A percentile compares a stretch with the other conserved stretches of the same genome.
Conservation (phyloP, 2,113 vertebrate species). For the Syrmaticus mikado region DNA sequence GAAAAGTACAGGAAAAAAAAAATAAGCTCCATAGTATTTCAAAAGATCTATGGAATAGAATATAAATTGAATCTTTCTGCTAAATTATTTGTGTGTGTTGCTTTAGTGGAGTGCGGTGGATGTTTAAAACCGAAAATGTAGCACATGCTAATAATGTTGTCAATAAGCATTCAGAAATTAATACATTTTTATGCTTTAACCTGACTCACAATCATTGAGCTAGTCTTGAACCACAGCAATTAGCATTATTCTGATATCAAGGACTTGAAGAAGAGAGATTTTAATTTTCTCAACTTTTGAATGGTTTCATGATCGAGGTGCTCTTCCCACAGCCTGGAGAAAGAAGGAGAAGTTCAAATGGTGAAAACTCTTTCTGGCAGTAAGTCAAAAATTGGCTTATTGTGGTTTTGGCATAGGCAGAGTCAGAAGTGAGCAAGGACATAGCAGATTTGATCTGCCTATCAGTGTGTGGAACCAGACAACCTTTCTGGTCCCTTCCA, state of each 20-base stretch:
- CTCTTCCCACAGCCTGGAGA: neutral
- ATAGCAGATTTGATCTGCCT: neutral
- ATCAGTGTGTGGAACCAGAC: neutral
- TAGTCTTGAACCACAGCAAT: neutral
- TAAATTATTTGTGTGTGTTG: neutral
- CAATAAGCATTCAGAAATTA: neutral
- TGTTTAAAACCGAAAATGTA: neutral
- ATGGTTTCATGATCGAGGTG: neutral
- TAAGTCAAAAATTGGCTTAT: neutral
- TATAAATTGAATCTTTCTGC: neutral
- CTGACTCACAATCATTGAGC: neutral
- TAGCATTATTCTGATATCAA: neutral
- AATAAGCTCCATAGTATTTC: neutral
- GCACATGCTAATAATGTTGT: neutral
- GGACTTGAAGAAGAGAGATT: neutral
- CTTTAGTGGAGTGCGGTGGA: rapidly evolving
- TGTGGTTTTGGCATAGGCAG: neutral
- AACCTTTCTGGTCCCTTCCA: too few relatives aligned
- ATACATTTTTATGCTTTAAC: neutral
- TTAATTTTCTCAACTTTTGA: neutral
- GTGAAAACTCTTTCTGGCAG: neutral
- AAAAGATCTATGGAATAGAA: neutral
- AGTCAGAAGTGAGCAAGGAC: neutral
- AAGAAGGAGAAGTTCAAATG: neutral
- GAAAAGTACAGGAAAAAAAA: neutral